Evolutionary conservation across 2,888 invertebrate genomes (phyloP).

Genomic region (Netelia virgata): DNA sequence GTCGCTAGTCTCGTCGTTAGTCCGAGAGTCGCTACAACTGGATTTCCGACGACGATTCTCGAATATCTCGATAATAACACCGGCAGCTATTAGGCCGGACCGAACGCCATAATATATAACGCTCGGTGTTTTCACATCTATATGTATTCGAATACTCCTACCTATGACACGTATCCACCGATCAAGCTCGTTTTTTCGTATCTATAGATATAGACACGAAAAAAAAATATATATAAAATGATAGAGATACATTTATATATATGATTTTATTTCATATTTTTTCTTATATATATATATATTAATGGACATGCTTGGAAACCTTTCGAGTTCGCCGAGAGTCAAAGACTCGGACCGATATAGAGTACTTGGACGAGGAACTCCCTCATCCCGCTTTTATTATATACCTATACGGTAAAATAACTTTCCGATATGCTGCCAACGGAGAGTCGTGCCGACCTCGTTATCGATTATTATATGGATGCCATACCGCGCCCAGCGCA

Average conservation of each 20-base stretch:
- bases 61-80: slow-evolving; percentile 80
- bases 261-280: no score
- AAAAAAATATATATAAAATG: no score
- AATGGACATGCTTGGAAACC: not conserved
- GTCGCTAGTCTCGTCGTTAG: slow-evolving; percentile 62
- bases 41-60: slow-evolving; percentile 75
- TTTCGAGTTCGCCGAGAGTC: not conserved
- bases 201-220: no score
- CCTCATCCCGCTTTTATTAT: no score
- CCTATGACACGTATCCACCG: no score
- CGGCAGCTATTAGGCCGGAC: slow-evolving; percentile 71
- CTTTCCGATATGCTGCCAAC: slow-evolving; percentile 55
- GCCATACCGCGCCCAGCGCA: slow-evolving; percentile 41
- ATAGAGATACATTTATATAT: no score
- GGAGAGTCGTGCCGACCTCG: slow-evolving; percentile 60
- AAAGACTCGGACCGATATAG: slow-evolving; percentile 1
- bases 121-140: slow-evolving; percentile 23
- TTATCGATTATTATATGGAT: slow-evolving; percentile 68
- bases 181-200: no score
- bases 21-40: slow-evolving; percentile 67
- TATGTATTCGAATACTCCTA: not conserved
- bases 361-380: slow-evolving; percentile 25
- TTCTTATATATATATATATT: no score
- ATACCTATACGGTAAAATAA: slow-evolving; percentile 23
- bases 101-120: slow-evolving; percentile 41